These are phyloP conservation scores for Staurois parvus DNA, from an alignment of 2,797 vertebrate species.

Conservation along the genomic window DNA sequence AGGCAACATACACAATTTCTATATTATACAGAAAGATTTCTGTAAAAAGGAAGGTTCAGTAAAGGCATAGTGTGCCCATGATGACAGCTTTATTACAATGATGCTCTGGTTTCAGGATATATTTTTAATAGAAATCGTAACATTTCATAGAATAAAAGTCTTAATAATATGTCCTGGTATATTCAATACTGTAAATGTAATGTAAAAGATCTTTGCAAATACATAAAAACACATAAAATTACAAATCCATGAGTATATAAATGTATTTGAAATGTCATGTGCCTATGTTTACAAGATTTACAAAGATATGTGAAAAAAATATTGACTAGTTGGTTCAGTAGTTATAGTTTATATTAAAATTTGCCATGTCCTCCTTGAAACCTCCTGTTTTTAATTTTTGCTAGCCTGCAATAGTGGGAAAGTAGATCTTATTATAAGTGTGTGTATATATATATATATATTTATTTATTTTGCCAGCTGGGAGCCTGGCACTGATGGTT, in stretches of 20 bases:
- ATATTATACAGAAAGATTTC: conserved; percentile 38
- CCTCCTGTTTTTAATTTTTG: too few relatives aligned
- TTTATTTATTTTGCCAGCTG: too few relatives aligned
- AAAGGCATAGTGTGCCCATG: background rate
- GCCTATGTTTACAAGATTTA: background rate
- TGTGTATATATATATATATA: too few relatives aligned
- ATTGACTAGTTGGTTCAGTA: too few relatives aligned
- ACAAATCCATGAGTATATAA: background rate
- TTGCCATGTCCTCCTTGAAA: too few relatives aligned
- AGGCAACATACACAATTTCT: conserved; percentile 41
- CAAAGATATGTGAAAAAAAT: too few relatives aligned
- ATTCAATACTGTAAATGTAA: background rate
- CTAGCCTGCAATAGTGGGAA: too few relatives aligned
- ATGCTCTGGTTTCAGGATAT: conserved; percentile 22
- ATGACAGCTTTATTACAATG: conserved; percentile 42
- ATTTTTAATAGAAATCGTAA: background rate
- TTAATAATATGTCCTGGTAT: background rate
- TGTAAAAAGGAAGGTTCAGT: conserved; percentile 11
- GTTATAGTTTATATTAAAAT: too few relatives aligned
- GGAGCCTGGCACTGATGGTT: too few relatives aligned
- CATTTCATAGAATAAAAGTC: conserved; percentile 4
- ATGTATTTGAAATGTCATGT: background rate
- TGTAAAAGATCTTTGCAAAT: too few relatives aligned
- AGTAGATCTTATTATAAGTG: too few relatives aligned
- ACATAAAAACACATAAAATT: background rate